Base-by-base conservation (phyloP, 2,797 vertebrate species). In the Lemur catta region DNA sequence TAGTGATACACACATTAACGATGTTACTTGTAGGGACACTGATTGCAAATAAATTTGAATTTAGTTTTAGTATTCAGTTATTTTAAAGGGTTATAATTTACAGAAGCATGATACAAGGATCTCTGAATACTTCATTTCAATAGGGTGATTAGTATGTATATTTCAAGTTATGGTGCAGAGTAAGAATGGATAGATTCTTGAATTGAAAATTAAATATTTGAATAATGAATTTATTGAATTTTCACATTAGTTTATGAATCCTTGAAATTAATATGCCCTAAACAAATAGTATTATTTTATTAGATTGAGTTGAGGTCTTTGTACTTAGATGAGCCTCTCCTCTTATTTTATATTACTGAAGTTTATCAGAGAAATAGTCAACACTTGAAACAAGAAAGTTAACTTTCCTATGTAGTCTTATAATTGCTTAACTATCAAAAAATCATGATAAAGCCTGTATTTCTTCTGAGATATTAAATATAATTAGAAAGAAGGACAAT, bases 381-480 rank as follows among this genome's bases (percentile, higher is more conserved):
- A 7, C 50, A 41, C 35, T 38, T 55, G 52, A 41, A 84, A 33
- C 20, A 85, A 63, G 26, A n/a, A 79, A 38, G 13, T 69, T 24
- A 94, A 48, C 55, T 95, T 89, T 97, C 97, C 91, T 89, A n/a
- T 97, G 89, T 17, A 81, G 80, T 95, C 92, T 7, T 92, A 97
- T 17, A 87, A 80, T 84, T 97, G 35, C 96, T 95, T 85, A 97
- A 78, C 88, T 98, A 92, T 79, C 91, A 97, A 97, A 97, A 94
- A 89, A 93, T 79, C 91, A 0, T 57, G 57, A 7, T 50, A 85
- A 90, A 15, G n/a, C 26, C 22, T 74, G 43, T 35, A 35, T 52
- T 78, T 67, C 41, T 43, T 72, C 35, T 71, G 90, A 69, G 22
- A n/a, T 75, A 59, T 38, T 84, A 33, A 48, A 30, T 65, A 38